phyloP scores from a whole-genome alignment of 1,140 invertebrate species.

The Ctenoplectra terminalis region DNA sequence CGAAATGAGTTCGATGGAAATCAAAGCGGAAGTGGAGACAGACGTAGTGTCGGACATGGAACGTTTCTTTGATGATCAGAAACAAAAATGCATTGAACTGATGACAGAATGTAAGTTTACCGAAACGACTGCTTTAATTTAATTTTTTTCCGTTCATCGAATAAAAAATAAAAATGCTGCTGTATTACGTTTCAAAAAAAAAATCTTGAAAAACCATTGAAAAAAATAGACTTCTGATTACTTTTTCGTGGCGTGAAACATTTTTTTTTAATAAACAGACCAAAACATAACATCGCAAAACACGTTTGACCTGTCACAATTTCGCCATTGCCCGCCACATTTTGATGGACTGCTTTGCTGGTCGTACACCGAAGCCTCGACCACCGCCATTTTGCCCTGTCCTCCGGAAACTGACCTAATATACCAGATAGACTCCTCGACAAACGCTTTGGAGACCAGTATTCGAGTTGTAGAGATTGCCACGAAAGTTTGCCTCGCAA shows the following conservation, averaged over 20 bases:
- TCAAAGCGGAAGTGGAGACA: background rate
- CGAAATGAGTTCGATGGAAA: background rate
- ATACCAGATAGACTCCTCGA: constrained; percentile 22
- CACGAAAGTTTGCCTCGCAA: constrained; percentile 70
- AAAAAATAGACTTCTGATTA: no score
- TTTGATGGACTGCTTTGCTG: constrained; percentile 81
- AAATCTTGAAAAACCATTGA: no score
- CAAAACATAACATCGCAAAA: background rate
- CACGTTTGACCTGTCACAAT: background rate
- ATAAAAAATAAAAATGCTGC: no score
- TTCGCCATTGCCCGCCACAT: constrained; percentile 66
- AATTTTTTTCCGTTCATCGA: background rate
- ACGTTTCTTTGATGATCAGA: constrained; percentile 37
- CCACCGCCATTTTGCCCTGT: constrained; percentile 68
- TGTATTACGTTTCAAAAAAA: no score
- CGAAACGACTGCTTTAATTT: background rate
- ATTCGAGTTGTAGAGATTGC: constrained; percentile 47
- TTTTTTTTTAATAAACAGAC: background rate
- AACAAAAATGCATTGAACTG: constrained; percentile 47
- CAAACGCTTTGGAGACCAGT: background rate
- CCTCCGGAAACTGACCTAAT: constrained; percentile 65
- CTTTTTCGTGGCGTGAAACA: no score
- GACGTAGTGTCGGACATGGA: constrained; percentile 2
- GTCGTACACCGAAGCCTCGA: constrained; percentile 69
- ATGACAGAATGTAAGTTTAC: constrained; percentile 31